Base-by-base conservation (phyloP, 2,888 invertebrate species). In the Cremastobaeus sp. region DNA sequence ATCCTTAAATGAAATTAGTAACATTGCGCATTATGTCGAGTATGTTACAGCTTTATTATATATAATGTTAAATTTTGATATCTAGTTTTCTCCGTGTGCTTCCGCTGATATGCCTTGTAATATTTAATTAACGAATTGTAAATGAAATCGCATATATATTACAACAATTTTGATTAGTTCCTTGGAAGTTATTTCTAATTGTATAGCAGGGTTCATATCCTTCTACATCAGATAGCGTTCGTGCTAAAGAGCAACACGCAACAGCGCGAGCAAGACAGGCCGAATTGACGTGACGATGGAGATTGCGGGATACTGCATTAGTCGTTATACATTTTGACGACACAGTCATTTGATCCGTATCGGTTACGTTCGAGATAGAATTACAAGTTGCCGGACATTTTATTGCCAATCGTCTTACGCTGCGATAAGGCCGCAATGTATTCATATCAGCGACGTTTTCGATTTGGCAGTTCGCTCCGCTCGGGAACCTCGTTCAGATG, bases 201-300 rank as follows among this genome's bases (percentile, higher is more conserved):
- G 48, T 48, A 50, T 14, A 34, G 8, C 47, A 30, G 43, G 52
- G 62, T 52, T 64, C 39, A 32, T 41, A 50, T 48, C 41, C 50
- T 50, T 62, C 34, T 52, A n/a, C 43, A 52, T 64, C 62, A 50
- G 62, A 69, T 60, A 69, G 9, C 18, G n/a, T 45, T 55, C 55
- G 62, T 62, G 60, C 25, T 30, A 39, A 62, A 62, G 54, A 48
- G 47, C 17, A 48, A 28, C 70, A 70, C 54, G 70, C 70, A 60
- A 70, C 20, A 35, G 37, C 20, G 15, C 21, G 41, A 39, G 62
- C 28, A 47, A 47, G 64, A 55, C 62, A 50, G 55, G 28, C 30
- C 37, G 35, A 62, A 70, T 55, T 70, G 70, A 70, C 70, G 48
- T 64, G 62, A 64, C 50, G 55, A 57, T 70, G 41, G 57, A 64